Conservation (phyloP, 2,113 vertebrate species). For the Platysternon megacephalum region DNA sequence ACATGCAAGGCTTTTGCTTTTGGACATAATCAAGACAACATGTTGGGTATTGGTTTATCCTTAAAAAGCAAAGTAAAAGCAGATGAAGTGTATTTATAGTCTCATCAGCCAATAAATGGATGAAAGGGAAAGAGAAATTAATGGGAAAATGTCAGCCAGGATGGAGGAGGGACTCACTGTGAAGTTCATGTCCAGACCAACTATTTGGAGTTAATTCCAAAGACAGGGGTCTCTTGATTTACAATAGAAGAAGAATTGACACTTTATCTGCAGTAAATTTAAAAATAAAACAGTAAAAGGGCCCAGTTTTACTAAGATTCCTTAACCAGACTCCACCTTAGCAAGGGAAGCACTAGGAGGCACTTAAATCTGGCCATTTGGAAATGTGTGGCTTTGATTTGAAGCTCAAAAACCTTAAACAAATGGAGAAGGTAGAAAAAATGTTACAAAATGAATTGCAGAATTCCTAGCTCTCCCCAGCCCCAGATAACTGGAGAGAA, state of each 20-base stretch:
- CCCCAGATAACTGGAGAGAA: neutral
- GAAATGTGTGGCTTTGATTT: constrained; percentile 67
- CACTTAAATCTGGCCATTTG: constrained; percentile 40
- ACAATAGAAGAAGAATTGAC: constrained; percentile 50
- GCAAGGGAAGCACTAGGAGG: constrained; percentile 46
- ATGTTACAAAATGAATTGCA: neutral
- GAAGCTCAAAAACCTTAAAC: constrained; percentile 42
- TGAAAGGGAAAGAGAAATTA: constrained; percentile 81
- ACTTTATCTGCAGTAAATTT: constrained; percentile 63
- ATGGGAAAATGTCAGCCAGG: constrained; percentile 80
- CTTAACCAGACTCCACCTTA: constrained; percentile 13
- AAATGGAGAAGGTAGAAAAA: neutral
- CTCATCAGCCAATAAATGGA: constrained; percentile 82
- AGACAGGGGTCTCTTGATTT: constrained; percentile 71
- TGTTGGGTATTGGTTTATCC: constrained; percentile 80
- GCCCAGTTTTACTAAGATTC: constrained; percentile 41
- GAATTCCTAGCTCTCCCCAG: neutral
- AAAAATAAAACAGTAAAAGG: constrained; percentile 63
- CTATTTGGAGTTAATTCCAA: constrained; percentile 76
- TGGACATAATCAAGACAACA: constrained; percentile 81
- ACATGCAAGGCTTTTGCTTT: constrained; percentile 73
- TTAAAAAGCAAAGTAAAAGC: constrained; percentile 85
- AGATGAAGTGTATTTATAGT: constrained; percentile 84
- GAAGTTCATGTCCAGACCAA: constrained; percentile 78
- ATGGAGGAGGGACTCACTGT: constrained; percentile 69